Evolutionary conservation across 2,888 invertebrate genomes (phyloP), one percentile per base, ranked within the genome.

Genomic region (Spialia ferax): DNA sequence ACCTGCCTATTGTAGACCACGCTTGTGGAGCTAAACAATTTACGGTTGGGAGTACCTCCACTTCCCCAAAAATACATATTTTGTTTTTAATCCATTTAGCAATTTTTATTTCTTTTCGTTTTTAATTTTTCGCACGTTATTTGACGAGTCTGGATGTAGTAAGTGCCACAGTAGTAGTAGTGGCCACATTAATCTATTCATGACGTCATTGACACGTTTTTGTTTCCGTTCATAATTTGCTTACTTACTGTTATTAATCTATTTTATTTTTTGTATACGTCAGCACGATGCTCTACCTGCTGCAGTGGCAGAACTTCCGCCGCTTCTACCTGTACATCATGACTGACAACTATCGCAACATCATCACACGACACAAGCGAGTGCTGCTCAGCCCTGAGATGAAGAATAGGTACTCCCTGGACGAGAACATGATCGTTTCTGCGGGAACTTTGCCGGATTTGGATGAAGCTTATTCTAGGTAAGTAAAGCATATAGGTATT

Each of bases 271-370:
- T 20, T 50, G 4, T 57, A 5, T 35, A 15, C 15, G 11, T 15
- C 88, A 98, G 98, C 82, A 97, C 97, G 61, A 96, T 97, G 81
- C 96, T 96, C 79, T 96, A 96, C 90, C 92, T 98, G 74, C 91
- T 97, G 38, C 96, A 97, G 83, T 98, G 98, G 98, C 96, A 97
- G 83, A 97, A 98, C 85, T 96, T 98, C 90, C 95, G 98, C 15
- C 96, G 98, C 2, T 96, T 97, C 80, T 99, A 99, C 88, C 93
- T 98, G 68, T 98, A 97, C 88, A 96, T 97, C 69, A 98, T 99
- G 97, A 98, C 98, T 0, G 98, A 98, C 85, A 98, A 98, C 86
- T 96, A 98, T 86, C 97, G 97, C 75, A 96, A 96, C 80, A 96
- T 99, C 69, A 97, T 99, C 74, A 94, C 97, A n/a, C 95, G 96